Evolutionary conservation across 2,888 invertebrate species (phyloP).

Genomic region (Pemphredon lugubris): DNA sequence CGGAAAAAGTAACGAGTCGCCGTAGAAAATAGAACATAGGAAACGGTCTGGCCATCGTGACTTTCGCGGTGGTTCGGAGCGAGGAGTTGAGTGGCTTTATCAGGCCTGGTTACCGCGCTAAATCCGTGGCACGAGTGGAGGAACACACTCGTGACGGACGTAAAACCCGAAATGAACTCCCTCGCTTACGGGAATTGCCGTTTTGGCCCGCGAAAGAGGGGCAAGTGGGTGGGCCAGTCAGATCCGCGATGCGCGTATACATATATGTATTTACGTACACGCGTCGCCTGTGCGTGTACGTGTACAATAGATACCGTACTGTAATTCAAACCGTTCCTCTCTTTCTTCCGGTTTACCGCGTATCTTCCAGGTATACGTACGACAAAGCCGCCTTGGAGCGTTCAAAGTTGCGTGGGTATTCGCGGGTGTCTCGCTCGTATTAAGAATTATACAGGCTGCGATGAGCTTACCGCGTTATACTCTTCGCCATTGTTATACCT

Average conservation of each 20-base stretch:
- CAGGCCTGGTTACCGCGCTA: conserved; percentile 57
- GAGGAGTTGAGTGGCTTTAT: conserved; percentile 59
- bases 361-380: too few species aligned
- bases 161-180: conserved; percentile 60
- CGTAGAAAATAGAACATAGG: conserved; percentile 42
- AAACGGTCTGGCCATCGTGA: conserved; percentile 37
- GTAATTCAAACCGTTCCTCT: not conserved
- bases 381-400: not conserved
- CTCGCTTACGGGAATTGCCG: conserved; percentile 59
- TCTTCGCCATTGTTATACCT: not conserved
- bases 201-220: conserved; percentile 51
- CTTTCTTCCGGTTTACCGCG: not conserved
- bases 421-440: not conserved
- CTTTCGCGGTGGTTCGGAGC: conserved; percentile 40
- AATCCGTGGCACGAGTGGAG: conserved; percentile 60
- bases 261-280: not conserved
- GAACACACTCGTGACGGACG: conserved; percentile 57
- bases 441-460: not conserved
- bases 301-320: not conserved
- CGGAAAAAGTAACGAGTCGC: conserved; percentile 10
- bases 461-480: too few species aligned
- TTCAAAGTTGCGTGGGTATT: not conserved
- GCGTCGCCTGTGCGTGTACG: too few species aligned
- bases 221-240: conserved; percentile 38
- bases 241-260: conserved; percentile 10